Conservation (phyloP, 2,888 invertebrate species). For the Zhuqinia jingwanae region DNA sequence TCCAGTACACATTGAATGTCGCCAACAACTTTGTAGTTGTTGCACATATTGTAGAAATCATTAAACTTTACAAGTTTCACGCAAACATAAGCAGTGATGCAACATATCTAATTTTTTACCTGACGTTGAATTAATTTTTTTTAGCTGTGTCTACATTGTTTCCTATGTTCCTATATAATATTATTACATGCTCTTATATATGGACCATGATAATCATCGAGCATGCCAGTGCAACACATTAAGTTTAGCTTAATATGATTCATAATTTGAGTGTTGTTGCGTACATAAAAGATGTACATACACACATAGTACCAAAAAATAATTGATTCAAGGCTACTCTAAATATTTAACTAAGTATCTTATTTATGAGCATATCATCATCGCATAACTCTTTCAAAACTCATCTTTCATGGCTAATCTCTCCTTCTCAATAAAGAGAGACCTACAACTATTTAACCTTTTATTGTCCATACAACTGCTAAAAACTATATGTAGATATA, state of each 20-base stretch:
- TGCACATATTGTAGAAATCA: slow-evolving; percentile 42
- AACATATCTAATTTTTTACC: too few species aligned
- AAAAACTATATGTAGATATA: too few species aligned
- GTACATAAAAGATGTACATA: not conserved
- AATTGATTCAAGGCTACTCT: slow-evolving; percentile 45
- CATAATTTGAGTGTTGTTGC: not conserved
- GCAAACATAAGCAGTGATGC: not conserved
- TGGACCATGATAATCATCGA: not conserved
- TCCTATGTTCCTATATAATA: not conserved
- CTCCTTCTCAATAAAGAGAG: not conserved
- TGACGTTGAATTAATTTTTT: slow-evolving; percentile 70
- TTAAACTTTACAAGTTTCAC: slow-evolving; percentile 50
- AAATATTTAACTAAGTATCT: slow-evolving; percentile 6
- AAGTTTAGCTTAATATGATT: not conserved
- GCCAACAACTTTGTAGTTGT: too few species aligned
- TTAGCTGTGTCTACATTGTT: not conserved
- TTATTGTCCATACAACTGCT: slow-evolving; percentile 1
- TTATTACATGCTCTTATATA: not conserved
- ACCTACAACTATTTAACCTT: not conserved
- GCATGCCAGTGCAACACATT: slow-evolving; percentile 5
- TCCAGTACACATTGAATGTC: too few species aligned
- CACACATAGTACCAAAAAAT: not conserved
- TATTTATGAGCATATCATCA: slow-evolving; percentile 26
- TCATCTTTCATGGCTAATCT: slow-evolving; percentile 31
- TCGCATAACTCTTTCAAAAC: slow-evolving; percentile 33